A percentile compares a stretch with the other conserved stretches of the same genome.
phyloP scores from a whole-genome alignment of 1,140 invertebrate species.

The Drosophila parvula region DNA sequence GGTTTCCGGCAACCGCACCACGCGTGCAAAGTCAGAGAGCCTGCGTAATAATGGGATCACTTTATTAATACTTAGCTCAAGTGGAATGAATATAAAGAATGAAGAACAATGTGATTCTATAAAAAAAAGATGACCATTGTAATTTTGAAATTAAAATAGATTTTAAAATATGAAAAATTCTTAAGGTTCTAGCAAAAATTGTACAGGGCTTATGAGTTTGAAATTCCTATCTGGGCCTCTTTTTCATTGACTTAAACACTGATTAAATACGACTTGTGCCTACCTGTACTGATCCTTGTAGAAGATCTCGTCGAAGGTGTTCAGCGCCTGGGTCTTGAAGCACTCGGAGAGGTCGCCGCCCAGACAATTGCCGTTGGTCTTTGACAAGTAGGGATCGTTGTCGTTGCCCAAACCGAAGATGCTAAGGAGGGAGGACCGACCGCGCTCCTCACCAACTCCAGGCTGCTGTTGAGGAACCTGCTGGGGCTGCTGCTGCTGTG shows the following conservation, averaged over 20 bases:
- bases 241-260: background rate
- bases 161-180: background rate
- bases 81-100: background rate
- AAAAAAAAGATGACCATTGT: background rate
- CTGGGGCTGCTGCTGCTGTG: slow-evolving; percentile 46
- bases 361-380: slow-evolving; percentile 89
- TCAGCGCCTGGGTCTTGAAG: slow-evolving; percentile 90
- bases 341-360: slow-evolving; percentile 91
- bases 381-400: slow-evolving; percentile 90
- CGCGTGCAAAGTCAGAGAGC: slow-evolving; percentile 88
- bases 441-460: slow-evolving; percentile 66
- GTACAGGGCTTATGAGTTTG: too few species aligned
- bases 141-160: background rate
- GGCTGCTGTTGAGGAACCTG: slow-evolving; percentile 66
- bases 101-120: background rate
- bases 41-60: slow-evolving; percentile 63
- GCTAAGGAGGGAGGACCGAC: slow-evolving; percentile 86
- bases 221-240: too few species aligned
- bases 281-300: slow-evolving; percentile 86
- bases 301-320: slow-evolving; percentile 91
- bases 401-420: slow-evolving; percentile 90
- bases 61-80: slow-evolving; percentile 7
- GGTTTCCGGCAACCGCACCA: slow-evolving; percentile 87
- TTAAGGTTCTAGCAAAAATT: too few species aligned
- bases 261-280: slow-evolving; percentile 23